Evolutionary conservation across 2,888 invertebrate genomes (phyloP).

Genomic region (Gortyna flavago): DNA sequence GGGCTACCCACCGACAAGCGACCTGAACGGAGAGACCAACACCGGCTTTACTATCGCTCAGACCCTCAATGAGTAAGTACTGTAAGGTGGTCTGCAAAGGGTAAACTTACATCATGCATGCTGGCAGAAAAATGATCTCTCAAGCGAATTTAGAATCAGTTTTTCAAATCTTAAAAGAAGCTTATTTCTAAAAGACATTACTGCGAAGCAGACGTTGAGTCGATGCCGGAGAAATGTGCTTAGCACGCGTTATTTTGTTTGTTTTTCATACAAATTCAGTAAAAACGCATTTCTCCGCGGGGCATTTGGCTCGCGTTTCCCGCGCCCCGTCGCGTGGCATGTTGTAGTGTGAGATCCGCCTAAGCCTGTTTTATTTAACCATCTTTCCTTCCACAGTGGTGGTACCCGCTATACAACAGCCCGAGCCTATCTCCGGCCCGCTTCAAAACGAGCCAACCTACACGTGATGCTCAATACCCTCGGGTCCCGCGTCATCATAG

Average conservation of each 20-base stretch:
- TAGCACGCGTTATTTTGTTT: too few species aligned
- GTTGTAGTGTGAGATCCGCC: too few species aligned
- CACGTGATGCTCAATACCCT: conserved; percentile 91
- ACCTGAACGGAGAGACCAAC: conserved; percentile 91
- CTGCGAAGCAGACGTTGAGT: too few species aligned
- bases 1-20: conserved; percentile 91
- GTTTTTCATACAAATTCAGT: too few species aligned
- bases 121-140: neutral
- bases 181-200: neutral
- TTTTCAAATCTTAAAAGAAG: neutral
- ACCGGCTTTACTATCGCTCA: conserved; percentile 92
- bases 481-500: conserved; percentile 90
- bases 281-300: too few species aligned
- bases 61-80: conserved; percentile 82
- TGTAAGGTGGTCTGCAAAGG: neutral
- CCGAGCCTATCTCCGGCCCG: conserved; percentile 91
- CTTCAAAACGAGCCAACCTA: conserved; percentile 89
- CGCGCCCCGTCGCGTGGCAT: too few species aligned
- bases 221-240: too few species aligned
- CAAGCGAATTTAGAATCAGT: neutral
- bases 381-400: conserved; percentile 78
- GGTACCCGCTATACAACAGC: conserved; percentile 91
- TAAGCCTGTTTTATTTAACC: neutral
- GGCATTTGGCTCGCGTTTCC: too few species aligned
- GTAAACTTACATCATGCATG: neutral